Evolutionary conservation across 2,888 invertebrate species (phyloP), one percentile per base, ranked within the genome.

Genomic region (Drosophila testacea): DNA sequence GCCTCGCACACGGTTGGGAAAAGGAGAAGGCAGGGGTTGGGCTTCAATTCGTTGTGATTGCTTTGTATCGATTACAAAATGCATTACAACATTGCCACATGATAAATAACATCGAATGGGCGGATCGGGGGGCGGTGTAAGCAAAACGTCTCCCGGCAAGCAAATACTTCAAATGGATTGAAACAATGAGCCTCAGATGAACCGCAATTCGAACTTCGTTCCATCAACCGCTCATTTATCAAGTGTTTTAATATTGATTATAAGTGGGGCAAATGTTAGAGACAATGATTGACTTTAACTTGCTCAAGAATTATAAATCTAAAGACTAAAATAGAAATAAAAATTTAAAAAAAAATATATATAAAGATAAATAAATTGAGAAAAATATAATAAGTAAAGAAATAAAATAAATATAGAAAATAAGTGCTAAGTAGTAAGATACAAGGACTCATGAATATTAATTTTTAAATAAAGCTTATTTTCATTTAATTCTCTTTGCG

Each of bases 1-100:
- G 87, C 80, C 62, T 67, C 48, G 63, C 74, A 69, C 69, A 72
- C 67, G 68, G 60, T 16, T 46, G 7, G 16, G 4, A 4, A 4
- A 6, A 6, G 5, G 51, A 6, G 1, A 10, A 4, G 28, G 6
- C 28, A 13, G 34, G 27, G 30, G 60, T 36, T 64, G 69, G 70
- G 71, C 81, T 69, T 83, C 79, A 75, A 79, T 86, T 82, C 81
- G 70, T 73, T 79, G 80, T 82, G 84, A 87, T 87, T 87, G 82
- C 83, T 81, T 85, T 83, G 90, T 91, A 90, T 90, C 91, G 90
- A 90, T 91, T 90, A 84, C 89, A 87, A 88, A 90, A 82, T 82
- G 83, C 88, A 88, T 85, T 85, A 85, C 82, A 81, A 78, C 74
- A 84, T 84, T 81, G 79, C 79, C 88, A 90, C 83, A 85, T 89